Evolutionary conservation across 2,113 vertebrate species (phyloP).

Genomic region (Tychaedon coryphoeus): DNA sequence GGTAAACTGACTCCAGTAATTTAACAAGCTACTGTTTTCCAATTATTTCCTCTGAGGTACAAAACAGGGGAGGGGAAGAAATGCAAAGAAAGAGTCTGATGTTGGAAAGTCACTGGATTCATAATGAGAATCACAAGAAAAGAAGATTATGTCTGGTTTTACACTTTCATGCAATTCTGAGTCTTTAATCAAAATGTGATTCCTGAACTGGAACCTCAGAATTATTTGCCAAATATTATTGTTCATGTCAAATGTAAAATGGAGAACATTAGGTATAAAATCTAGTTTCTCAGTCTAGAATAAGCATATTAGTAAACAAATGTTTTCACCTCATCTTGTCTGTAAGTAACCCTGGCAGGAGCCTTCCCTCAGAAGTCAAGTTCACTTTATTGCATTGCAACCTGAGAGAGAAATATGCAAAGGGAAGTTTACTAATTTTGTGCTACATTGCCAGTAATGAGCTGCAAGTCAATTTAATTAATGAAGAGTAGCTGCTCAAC

Average conservation of each 20-base stretch:
- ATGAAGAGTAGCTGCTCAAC: not conserved
- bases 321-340: not conserved
- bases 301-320: not conserved
- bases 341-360: not conserved
- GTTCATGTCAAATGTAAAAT: not conserved
- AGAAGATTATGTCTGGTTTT: not conserved
- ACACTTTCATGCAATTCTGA: not conserved
- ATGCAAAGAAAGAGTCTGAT: not conserved
- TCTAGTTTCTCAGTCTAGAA: not conserved
- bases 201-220: constrained; percentile 5
- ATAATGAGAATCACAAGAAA: not conserved
- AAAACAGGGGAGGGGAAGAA: not conserved
- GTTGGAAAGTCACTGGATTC: not conserved
- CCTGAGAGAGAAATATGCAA: not conserved
- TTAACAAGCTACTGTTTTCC: not conserved
- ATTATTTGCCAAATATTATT: not conserved
- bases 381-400: not conserved
- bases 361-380: not conserved
- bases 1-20: not conserved
- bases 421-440: not conserved
- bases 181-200: constrained; percentile 10
- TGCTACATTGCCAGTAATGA: not conserved
- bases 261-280: not conserved
- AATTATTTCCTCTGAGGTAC: not conserved
- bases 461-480: constrained; percentile 11